Evolutionary conservation across 2,113 vertebrate species (phyloP).

Genomic region (Acanthisitta chloris): DNA sequence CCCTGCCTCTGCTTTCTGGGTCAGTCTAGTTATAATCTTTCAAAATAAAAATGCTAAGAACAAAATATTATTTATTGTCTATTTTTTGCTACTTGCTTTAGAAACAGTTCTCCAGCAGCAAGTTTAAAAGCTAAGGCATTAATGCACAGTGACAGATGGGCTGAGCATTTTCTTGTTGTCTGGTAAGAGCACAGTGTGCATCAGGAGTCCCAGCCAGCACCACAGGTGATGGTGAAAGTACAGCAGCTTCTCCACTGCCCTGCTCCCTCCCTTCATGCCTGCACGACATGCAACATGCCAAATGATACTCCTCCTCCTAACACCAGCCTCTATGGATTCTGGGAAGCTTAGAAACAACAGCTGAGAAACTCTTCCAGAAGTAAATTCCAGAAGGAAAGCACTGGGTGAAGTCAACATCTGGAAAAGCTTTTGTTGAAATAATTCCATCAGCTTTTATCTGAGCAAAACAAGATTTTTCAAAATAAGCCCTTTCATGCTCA

Average conservation of each 20-base stretch:
- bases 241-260: not conserved
- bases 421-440: not conserved
- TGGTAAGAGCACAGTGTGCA: not conserved
- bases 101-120: not conserved
- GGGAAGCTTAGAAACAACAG: not conserved
- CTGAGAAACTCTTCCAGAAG: not conserved
- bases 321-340: not conserved
- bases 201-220: not conserved
- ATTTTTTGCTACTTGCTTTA: not conserved
- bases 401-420: not conserved
- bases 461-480: not conserved
- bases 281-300: not conserved
- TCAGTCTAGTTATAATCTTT: not conserved
- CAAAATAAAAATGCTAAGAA: not conserved
- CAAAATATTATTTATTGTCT: not conserved
- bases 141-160: not conserved
- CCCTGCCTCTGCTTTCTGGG: not conserved
- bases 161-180: not conserved
- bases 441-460: not conserved
- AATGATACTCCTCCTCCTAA: not conserved
- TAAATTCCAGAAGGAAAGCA: not conserved
- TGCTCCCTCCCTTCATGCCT: not conserved
- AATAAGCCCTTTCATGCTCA: not conserved
- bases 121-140: not conserved
- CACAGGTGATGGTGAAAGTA: not conserved